Conservation (phyloP, 2,113 vertebrate genomes). For the Equus quagga region DNA sequence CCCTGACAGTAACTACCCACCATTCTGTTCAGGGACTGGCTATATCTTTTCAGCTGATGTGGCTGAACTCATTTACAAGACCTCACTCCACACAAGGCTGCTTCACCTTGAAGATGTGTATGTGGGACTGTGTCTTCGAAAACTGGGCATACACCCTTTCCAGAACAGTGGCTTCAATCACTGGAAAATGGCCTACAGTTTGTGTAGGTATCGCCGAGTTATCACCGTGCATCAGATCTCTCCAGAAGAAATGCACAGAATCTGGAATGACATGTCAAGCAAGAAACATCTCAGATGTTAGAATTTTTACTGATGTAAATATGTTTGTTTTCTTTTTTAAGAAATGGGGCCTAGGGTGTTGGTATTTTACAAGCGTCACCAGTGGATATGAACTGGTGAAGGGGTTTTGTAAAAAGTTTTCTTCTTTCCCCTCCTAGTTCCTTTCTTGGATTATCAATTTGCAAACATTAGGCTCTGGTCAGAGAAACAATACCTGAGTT, state of each 20-base stretch:
- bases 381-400: constrained; percentile 77
- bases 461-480: constrained; percentile 79
- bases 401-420: constrained; percentile 85
- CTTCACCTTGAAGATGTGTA: constrained; percentile 99
- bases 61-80: constrained; percentile 98
- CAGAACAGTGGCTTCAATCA: constrained; percentile 99
- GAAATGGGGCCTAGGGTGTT: constrained; percentile 62
- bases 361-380: constrained; percentile 79
- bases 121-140: constrained; percentile 97
- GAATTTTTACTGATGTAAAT: constrained; percentile 87
- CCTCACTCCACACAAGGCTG: constrained; percentile 97
- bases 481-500: constrained; percentile 67
- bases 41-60: constrained; percentile 99
- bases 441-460: constrained; percentile 82
- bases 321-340: constrained; percentile 79
- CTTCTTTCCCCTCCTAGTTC: constrained; percentile 79
- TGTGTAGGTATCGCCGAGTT: constrained; percentile 96
- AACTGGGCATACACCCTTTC: constrained; percentile 98
- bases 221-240: constrained; percentile 99
- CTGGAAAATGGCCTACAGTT: constrained; percentile 99
- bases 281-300: constrained; percentile 99
- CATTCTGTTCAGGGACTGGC: constrained; percentile 98
- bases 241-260: constrained; percentile 99
- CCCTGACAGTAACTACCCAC: constrained; percentile 97
- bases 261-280: constrained; percentile 99